Conservation (phyloP, 2,113 vertebrate genomes). For the Gallinago jamesoni region DNA sequence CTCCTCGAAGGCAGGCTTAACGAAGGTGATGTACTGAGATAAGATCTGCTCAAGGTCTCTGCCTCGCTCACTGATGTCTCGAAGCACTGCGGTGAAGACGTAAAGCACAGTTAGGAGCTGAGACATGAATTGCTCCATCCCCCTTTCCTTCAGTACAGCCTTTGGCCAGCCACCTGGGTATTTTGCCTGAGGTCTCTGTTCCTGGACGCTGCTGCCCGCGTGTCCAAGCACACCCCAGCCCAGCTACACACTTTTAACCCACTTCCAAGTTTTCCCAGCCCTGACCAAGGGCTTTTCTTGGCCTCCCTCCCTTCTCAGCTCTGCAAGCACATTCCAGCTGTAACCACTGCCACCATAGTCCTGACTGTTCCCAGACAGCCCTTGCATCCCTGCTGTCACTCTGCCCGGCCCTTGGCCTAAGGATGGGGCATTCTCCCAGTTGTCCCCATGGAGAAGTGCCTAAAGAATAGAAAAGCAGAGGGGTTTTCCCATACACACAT, state of each 20-base stretch:
- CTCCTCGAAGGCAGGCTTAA: slow-evolving; percentile 97
- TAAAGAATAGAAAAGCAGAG: neutral
- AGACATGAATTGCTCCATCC: neutral
- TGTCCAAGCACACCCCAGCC: neutral
- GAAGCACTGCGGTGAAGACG: slow-evolving; percentile 79
- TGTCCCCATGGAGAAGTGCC: neutral
- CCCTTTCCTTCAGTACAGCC: neutral
- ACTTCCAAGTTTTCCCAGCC: neutral
- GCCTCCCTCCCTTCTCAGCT: neutral
- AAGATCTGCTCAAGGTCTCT: slow-evolving; percentile 94
- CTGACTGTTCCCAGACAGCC: neutral
- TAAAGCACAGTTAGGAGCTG: neutral
- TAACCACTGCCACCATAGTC: neutral
- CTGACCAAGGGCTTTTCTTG: neutral
- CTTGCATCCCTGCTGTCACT: neutral
- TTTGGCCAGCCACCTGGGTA: rapidly evolving
- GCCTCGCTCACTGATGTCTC: slow-evolving; percentile 92
- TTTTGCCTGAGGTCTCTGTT: neutral
- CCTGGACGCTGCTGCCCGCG: neutral
- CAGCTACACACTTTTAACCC: neutral
- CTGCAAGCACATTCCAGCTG: neutral
- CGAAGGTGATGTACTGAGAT: slow-evolving; percentile 94
- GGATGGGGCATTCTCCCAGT: neutral
- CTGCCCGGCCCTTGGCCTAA: neutral
- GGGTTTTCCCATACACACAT: neutral